These are phyloP conservation scores for Drosophila pseudotakahashii DNA, from an alignment of 2,888 invertebrate genomes.

Conservation along the genomic window DNA sequence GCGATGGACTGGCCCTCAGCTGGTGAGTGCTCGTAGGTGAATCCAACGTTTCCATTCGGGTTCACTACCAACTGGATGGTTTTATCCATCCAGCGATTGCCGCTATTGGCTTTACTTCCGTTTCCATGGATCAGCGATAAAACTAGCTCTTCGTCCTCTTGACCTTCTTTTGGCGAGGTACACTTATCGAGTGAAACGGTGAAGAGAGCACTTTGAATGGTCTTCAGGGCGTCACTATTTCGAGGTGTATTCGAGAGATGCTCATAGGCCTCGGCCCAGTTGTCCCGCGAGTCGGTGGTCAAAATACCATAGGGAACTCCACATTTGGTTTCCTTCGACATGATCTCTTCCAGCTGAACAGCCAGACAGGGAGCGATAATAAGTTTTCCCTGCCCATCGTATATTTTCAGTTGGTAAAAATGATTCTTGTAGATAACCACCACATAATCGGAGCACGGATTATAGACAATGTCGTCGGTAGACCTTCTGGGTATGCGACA, in stretches of 20 bases:
- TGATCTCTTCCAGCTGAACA: slow-evolving; percentile 86
- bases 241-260: slow-evolving; percentile 86
- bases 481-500: slow-evolving; percentile 91
- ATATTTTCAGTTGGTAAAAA: slow-evolving; percentile 87
- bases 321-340: slow-evolving; percentile 85
- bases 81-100: slow-evolving; percentile 98
- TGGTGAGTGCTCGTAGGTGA: slow-evolving; percentile 97
- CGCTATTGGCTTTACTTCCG: slow-evolving; percentile 89
- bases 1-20: slow-evolving; percentile 97
- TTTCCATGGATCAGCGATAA: slow-evolving; percentile 93
- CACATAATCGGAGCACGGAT: slow-evolving; percentile 88
- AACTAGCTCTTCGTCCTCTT: slow-evolving; percentile 85
- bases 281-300: slow-evolving; percentile 91
- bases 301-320: slow-evolving; percentile 89
- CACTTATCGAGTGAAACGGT: slow-evolving; percentile 91
- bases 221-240: slow-evolving; percentile 86
- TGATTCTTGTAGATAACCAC: slow-evolving; percentile 93
- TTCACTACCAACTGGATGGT: slow-evolving; percentile 94
- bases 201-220: slow-evolving; percentile 91
- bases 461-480: slow-evolving; percentile 76
- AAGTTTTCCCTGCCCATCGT: slow-evolving; percentile 86
- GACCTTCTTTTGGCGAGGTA: slow-evolving; percentile 75
- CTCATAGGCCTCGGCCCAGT: slow-evolving; percentile 91
- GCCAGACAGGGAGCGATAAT: slow-evolving; percentile 88
- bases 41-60: slow-evolving; percentile 91